Percentiles rank a stretch among this genome's conserved stretches.
These are phyloP conservation scores for Rhodinocichla rosea DNA, from an alignment of 2,113 vertebrate species.

Conservation along the genomic window DNA sequence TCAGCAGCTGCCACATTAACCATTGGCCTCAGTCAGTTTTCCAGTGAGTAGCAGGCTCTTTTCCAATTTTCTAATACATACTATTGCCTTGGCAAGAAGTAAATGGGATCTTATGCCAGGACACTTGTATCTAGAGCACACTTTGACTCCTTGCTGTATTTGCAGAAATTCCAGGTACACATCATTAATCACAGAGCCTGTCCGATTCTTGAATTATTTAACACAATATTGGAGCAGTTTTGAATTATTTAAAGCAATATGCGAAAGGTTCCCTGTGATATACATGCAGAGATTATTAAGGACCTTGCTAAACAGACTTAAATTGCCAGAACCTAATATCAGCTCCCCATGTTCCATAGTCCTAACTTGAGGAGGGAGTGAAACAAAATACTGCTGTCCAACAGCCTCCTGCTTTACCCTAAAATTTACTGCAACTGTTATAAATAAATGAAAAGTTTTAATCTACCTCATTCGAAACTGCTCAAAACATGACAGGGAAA, in stretches of 20 bases:
- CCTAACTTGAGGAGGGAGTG: background rate
- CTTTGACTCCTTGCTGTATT: conserved; percentile 62
- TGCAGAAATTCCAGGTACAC: conserved; percentile 68
- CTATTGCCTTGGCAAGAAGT: conserved; percentile 4
- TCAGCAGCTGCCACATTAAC: background rate
- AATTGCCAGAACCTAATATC: conserved; percentile 12
- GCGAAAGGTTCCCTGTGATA: conserved; percentile 50
- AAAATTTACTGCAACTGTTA: background rate
- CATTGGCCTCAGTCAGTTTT: conserved; percentile 22
- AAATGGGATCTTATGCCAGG: conserved; percentile 1
- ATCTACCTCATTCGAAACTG: background rate
- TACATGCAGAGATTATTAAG: conserved; percentile 69
- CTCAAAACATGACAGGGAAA: background rate
- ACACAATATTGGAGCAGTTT: conserved; percentile 50
- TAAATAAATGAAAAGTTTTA: conserved; percentile 7
- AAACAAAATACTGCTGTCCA: background rate
- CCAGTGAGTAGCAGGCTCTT: background rate
- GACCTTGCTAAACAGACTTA: conserved; percentile 52
- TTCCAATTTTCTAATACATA: conserved; percentile 10
- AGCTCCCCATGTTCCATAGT: background rate
- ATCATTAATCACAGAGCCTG: conserved; percentile 69
- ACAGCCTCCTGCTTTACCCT: background rate
- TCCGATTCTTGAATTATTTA: conserved; percentile 71
- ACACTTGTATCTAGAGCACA: conserved; percentile 46
- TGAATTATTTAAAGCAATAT: conserved; percentile 71